Base-by-base conservation (phyloP, 2,888 invertebrate species). In the Drosophila kanekoi region DNA sequence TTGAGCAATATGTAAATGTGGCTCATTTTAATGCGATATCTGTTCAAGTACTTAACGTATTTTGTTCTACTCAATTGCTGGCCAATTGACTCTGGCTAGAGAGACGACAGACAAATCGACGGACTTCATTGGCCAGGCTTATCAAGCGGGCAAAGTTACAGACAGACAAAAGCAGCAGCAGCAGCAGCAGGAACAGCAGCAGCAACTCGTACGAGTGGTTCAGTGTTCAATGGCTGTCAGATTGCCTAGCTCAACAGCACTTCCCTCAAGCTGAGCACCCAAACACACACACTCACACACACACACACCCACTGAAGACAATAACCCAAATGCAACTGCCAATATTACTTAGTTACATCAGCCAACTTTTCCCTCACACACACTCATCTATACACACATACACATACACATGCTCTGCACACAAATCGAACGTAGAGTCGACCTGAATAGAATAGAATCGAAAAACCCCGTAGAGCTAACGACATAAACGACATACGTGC, bases 301-400 rank as follows among this genome's bases (percentile, higher is more conserved):
- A 48, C 13, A 9, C 32, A 44, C 58, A 53, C 35, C 28, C 40
- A 53, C 44, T 52, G 75, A 81, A 81, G 86, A 81, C 81, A 81
- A 87, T 87, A 81, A 87, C 88, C 81, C 86, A 81, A 81, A 81
- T 81, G 86, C 81, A 82, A 79, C 81, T 82, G 86, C 81, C 86
- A 82, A 86, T 88, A 82, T 88, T 86, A 82, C 83, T 88, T 86
- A 82, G 83, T 79, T 76, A 87, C 63, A 72, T 79, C 78, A 81
- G 81, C 43, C 64, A 81, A 79, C 79, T 79, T 72, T 65, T 47
- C 59, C 56, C 54, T 45, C n/a, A 41, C 4, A 32, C 18, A 44
- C 23, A 62, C 47, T n/a, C n/a, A n/a, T n/a, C n/a, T n/a, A n/a
- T n/a, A 63, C 47, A 61, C 68, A 67, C 51, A 41, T 1, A 10